phyloP scores from a whole-genome alignment of 2,888 invertebrate species.

The Myathropa florea region DNA sequence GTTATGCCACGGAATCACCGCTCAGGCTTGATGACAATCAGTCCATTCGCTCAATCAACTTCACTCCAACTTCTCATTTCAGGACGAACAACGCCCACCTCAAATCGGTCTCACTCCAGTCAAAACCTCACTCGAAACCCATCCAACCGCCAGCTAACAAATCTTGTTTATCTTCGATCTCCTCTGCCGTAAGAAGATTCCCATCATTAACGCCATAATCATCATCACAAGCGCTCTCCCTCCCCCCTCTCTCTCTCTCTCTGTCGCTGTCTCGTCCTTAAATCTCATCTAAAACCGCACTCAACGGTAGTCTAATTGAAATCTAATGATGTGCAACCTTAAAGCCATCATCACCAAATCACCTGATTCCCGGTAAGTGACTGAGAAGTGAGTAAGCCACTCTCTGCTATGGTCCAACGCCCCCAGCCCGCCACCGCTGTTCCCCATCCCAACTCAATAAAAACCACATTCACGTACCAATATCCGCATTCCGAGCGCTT shows the following conservation, averaged over 20 bases:
- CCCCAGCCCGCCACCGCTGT: not conserved
- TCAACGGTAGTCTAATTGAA: conserved; percentile 60
- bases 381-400: not conserved
- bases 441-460: conserved; percentile 33
- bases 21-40: too few relatives aligned
- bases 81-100: not conserved
- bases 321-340: conserved; percentile 57
- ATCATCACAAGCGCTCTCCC: not conserved
- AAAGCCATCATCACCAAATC: conserved; percentile 29
- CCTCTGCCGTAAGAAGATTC: conserved; percentile 1
- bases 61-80: too few relatives aligned
- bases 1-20: too few relatives aligned
- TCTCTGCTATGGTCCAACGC: too few relatives aligned
- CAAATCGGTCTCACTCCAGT: not conserved
- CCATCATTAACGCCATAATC: not conserved
- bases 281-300: conserved; percentile 30
- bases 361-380: conserved; percentile 17
- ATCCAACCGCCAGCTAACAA: not conserved
- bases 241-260: conserved; percentile 4
- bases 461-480: conserved; percentile 68
- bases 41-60: too few relatives aligned
- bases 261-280: conserved; percentile 2
- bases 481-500: conserved; percentile 61
- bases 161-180: conserved; percentile 17
- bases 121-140: not conserved